Conservation (phyloP, 2,888 invertebrate genomes). For the Cosmia trapezina region DNA sequence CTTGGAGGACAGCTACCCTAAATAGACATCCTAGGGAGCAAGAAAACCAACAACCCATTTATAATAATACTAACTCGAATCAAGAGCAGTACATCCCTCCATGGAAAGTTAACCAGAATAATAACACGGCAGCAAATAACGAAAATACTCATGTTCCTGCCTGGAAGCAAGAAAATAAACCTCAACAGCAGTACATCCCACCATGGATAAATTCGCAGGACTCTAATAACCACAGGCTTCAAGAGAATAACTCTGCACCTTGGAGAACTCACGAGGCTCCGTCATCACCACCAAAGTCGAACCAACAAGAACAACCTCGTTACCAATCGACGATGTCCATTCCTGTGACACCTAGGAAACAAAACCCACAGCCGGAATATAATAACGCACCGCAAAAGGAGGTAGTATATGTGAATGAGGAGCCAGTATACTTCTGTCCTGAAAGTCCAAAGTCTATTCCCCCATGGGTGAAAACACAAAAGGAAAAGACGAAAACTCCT, state of each 20-base stretch:
- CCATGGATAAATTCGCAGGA: slow-evolving; percentile 78
- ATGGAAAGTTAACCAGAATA: slow-evolving; percentile 81
- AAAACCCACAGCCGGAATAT: slow-evolving; percentile 77
- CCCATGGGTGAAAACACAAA: slow-evolving; percentile 87
- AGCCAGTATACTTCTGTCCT: slow-evolving; percentile 86
- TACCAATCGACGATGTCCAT: slow-evolving; percentile 88
- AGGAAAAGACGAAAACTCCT: slow-evolving; percentile 88
- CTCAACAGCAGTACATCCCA: slow-evolving; percentile 78
- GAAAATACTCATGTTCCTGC: slow-evolving; percentile 77
- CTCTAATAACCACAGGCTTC: slow-evolving; percentile 78
- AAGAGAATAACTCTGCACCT: slow-evolving; percentile 74
- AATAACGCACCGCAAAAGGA: slow-evolving; percentile 82
- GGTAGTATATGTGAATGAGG: slow-evolving; percentile 85
- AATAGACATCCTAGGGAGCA: slow-evolving; percentile 79
- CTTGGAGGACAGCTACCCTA: slow-evolving; percentile 85
- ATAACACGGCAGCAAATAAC: slow-evolving; percentile 69
- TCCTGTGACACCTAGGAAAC: slow-evolving; percentile 85
- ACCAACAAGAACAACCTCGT: slow-evolving; percentile 79
- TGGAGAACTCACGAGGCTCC: slow-evolving; percentile 79
- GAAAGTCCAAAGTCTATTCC: slow-evolving; percentile 87
- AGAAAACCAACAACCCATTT: slow-evolving; percentile 74
- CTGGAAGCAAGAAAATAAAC: slow-evolving; percentile 81
- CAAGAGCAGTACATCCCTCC: slow-evolving; percentile 81
- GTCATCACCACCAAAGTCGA: slow-evolving; percentile 70
- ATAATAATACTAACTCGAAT: slow-evolving; percentile 75